Conservation (phyloP, 2,888 invertebrate species). For the Chesias legatella region DNA sequence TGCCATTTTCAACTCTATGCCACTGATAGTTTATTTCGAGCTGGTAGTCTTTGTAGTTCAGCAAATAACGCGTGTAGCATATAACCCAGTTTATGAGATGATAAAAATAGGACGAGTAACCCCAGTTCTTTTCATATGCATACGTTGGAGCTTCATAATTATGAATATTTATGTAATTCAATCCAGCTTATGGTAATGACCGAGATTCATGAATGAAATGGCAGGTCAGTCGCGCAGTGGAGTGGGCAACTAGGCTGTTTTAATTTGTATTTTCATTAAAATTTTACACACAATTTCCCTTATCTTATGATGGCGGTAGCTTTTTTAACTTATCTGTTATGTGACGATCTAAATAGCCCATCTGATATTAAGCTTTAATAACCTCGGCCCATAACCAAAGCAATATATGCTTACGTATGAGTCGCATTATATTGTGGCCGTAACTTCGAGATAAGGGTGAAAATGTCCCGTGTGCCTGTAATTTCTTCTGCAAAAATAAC, state of each 20-base stretch:
- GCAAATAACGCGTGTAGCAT: conserved; percentile 33
- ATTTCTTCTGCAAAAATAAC: no score
- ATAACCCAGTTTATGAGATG: conserved; percentile 37
- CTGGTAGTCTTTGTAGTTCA: conserved; percentile 30
- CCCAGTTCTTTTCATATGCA: conserved; percentile 24
- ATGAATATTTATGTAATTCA: conserved; percentile 18
- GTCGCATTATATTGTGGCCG: no score
- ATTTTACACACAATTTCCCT: conserved; percentile 25
- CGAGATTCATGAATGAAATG: conserved; percentile 6
- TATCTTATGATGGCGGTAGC: no score
- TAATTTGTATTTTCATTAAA: conserved; percentile 12
- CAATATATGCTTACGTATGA: no score
- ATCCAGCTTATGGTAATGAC: conserved; percentile 13
- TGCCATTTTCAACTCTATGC: conserved; percentile 40
- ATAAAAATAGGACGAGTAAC: conserved; percentile 28
- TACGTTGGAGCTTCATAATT: conserved; percentile 13
- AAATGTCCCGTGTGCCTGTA: no score
- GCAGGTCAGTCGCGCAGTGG: neutral
- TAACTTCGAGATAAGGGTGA: no score
- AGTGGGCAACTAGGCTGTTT: conserved; percentile 38
- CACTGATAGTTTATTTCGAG: conserved; percentile 37
- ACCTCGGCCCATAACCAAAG: no score
- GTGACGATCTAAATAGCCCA: no score
- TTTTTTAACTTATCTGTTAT: no score
- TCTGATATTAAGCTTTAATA: no score